These are phyloP conservation scores for Andinoacara biseriatus DNA, from an alignment of 2,113 vertebrate genomes.

Conservation along the genomic window DNA sequence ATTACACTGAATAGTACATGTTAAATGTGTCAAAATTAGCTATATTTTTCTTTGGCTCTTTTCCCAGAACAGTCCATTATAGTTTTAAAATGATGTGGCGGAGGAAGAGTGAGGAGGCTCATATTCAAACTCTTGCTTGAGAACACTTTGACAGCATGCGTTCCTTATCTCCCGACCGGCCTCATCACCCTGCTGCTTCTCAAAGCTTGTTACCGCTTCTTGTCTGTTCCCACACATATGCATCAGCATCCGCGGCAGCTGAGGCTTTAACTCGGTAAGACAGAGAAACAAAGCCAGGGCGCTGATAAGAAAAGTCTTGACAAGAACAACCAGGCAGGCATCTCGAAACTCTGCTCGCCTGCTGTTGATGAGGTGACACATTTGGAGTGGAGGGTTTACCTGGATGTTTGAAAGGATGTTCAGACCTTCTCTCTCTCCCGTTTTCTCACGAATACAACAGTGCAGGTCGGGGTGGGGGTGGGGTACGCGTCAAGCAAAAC, in stretches of 20 bases:
- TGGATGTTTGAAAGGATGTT: constrained; percentile 27
- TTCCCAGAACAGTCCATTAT: neutral
- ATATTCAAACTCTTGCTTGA: constrained; percentile 17
- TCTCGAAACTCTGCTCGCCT: constrained; percentile 24
- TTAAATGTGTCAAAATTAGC: neutral
- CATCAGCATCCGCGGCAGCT: neutral
- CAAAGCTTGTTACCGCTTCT: constrained; percentile 28
- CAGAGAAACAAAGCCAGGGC: constrained; percentile 40
- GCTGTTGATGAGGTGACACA: constrained; percentile 44
- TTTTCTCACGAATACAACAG: constrained; percentile 19
- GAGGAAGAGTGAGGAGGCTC: neutral
- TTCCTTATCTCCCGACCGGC: constrained; percentile 26
- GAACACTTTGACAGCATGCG: constrained; percentile 33
- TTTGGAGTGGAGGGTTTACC: constrained; percentile 36
- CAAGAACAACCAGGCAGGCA: constrained; percentile 38
- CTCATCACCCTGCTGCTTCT: constrained; percentile 32
- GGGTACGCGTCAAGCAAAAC: neutral
- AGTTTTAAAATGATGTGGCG: neutral
- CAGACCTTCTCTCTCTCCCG: constrained; percentile 14
- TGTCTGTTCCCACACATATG: constrained; percentile 20
- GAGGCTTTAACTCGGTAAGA: constrained; percentile 22
- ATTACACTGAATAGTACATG: neutral
- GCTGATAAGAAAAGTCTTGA: constrained; percentile 50
- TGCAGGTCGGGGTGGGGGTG: neutral
- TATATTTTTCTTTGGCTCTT: neutral